phyloP scores from a whole-genome alignment of 2,888 invertebrate genomes.

The Campopleginae sp. region DNA sequence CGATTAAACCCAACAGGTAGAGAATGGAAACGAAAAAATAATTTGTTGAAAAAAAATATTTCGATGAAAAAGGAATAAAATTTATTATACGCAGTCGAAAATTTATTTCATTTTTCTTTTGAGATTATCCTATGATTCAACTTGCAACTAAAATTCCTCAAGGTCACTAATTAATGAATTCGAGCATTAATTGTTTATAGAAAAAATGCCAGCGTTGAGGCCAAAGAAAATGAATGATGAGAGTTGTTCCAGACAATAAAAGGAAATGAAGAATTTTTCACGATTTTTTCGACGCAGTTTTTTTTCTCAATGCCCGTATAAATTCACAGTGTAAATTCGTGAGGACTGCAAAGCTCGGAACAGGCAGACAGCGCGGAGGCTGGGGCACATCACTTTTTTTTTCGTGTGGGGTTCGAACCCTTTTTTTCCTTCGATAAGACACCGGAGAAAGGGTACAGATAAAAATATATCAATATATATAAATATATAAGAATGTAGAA shows the following conservation, averaged over 20 bases:
- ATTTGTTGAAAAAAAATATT: too few relatives aligned
- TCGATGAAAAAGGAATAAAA: too few relatives aligned
- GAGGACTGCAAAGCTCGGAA: slow-evolving; percentile 30
- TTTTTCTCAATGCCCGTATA: slow-evolving; percentile 2
- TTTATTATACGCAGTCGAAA: too few relatives aligned
- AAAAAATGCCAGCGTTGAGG: background rate
- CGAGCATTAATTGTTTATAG: background rate
- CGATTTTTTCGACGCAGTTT: background rate
- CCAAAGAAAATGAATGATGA: background rate
- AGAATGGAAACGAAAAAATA: too few relatives aligned
- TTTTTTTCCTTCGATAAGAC: slow-evolving; percentile 68
- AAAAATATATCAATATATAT: slow-evolving; percentile 7
- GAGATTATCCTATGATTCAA: background rate
- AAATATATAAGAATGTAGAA: slow-evolving; percentile 2
- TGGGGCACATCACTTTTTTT: slow-evolving; percentile 44
- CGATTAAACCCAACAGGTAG: too few relatives aligned
- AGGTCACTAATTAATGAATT: background rate
- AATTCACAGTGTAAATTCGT: slow-evolving; percentile 24
- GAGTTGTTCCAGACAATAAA: background rate
- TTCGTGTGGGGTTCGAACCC: slow-evolving; percentile 68
- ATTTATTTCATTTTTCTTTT: too few relatives aligned
- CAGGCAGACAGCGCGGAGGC: slow-evolving; percentile 23
- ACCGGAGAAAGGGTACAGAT: slow-evolving; percentile 39
- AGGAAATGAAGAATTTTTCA: background rate
- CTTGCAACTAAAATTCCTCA: background rate